Evolutionary conservation across 2,797 vertebrate genomes (phyloP).

Genomic region (Silurus aristotelis): DNA sequence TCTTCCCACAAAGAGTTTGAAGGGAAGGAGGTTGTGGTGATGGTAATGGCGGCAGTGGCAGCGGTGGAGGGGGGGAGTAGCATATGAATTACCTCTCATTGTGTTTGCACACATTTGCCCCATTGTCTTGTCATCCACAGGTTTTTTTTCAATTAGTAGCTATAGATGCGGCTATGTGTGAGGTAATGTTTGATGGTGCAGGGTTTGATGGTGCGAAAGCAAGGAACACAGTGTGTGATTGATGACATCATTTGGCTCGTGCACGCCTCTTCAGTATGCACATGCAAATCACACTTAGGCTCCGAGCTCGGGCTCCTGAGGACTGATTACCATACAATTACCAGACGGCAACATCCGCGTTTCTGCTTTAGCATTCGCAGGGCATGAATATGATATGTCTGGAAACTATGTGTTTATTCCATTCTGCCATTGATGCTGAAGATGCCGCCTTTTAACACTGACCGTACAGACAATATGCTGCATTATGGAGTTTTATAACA

Average conservation of each 20-base stretch:
- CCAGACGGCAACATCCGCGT: constrained; percentile 39
- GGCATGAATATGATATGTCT: constrained; percentile 26
- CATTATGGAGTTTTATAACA: background rate
- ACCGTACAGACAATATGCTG: background rate
- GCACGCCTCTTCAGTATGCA: constrained; percentile 46
- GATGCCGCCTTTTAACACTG: constrained; percentile 1
- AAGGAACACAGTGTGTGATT: constrained; percentile 35
- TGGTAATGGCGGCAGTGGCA: no score
- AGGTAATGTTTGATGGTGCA: constrained; percentile 43
- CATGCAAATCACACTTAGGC: constrained; percentile 42
- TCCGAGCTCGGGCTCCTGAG: constrained; percentile 40
- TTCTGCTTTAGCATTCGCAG: constrained; percentile 22
- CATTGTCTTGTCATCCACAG: constrained; percentile 41
- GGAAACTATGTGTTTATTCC: constrained; percentile 29
- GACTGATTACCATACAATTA: constrained; percentile 51
- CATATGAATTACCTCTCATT: constrained; percentile 43
- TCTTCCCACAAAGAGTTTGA: constrained; percentile 9
- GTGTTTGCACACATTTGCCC: constrained; percentile 40
- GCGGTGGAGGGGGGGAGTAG: background rate
- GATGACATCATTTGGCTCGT: constrained; percentile 50
- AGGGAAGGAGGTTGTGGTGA: constrained; percentile 11
- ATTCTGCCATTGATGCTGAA: background rate
- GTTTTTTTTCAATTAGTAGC: constrained; percentile 33
- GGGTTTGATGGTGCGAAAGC: constrained; percentile 15
- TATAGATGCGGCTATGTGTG: constrained; percentile 25